Conservation (phyloP, 2,113 vertebrate genomes). For the Pterocles burchelli region DNA sequence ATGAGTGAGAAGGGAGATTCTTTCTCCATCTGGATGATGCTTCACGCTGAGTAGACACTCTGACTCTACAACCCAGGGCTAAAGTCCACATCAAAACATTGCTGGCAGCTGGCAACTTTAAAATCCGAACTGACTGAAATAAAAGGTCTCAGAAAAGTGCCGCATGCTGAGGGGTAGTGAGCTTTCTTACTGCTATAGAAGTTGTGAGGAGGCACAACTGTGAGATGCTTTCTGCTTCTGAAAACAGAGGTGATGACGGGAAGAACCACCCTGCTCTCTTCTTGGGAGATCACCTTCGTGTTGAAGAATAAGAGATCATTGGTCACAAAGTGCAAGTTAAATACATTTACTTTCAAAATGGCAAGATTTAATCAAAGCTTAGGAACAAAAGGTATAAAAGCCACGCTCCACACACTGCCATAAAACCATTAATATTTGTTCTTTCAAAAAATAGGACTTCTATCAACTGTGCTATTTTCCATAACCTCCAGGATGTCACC, state of each 20-base stretch:
- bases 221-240: background rate
- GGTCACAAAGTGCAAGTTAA: background rate
- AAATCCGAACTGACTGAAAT: background rate
- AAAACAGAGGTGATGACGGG: background rate
- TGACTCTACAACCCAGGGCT: background rate
- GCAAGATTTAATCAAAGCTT: background rate
- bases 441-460: background rate
- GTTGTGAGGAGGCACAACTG: background rate
- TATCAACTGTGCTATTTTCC: background rate
- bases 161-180: accelerated
- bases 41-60: background rate
- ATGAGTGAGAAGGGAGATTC: background rate
- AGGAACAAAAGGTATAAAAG: background rate
- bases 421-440: background rate
- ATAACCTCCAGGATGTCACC: background rate
- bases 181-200: background rate
- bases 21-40: background rate
- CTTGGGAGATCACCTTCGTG: background rate
- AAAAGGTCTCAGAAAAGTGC: background rate
- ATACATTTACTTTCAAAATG: background rate
- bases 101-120: background rate
- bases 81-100: background rate
- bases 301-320: background rate
- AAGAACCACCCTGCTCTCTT: background rate
- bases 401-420: background rate